Percentiles rank a stretch among this genome's conserved stretches.
phyloP scores from a whole-genome alignment of 2,113 vertebrate species.

The Lethenteron reissneri region DNA sequence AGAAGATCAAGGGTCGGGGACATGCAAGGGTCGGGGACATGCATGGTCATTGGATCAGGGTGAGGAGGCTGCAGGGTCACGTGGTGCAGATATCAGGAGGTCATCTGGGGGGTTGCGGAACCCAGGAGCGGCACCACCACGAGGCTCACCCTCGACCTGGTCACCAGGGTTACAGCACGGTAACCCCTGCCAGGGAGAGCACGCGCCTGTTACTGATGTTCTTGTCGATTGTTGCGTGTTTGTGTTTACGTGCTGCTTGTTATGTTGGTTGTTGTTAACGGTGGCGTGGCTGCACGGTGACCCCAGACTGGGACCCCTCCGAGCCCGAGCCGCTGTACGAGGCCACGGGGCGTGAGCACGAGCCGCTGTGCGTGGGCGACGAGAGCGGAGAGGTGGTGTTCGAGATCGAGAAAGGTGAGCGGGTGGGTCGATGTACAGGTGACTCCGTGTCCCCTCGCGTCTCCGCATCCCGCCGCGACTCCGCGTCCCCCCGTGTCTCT shows the following conservation, averaged over 20 bases:
- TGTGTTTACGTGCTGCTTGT: too few species aligned
- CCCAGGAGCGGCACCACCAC: too few species aligned
- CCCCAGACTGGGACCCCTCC: conserved; percentile 48
- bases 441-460: not conserved
- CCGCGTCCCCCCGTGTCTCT: not conserved
- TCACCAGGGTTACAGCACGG: too few species aligned
- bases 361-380: conserved; percentile 15
- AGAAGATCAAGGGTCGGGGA: not conserved
- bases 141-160: too few species aligned
- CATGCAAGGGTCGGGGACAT: not conserved
- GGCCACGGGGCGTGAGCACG: conserved; percentile 20
- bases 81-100: too few species aligned
- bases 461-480: not conserved
- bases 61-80: too few species aligned
- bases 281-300: not conserved
- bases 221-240: not conserved
- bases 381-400: conserved; percentile 36
- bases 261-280: too few species aligned
- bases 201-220: not conserved
- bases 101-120: too few species aligned
- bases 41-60: not conserved
- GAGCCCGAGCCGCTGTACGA: conserved; percentile 50
- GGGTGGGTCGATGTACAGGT: conserved; percentile 8
- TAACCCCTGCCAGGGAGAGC: too few species aligned
- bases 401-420: conserved; percentile 31